Conservation (phyloP, 2,797 vertebrate species). For the Gymnodraco acuticeps region DNA sequence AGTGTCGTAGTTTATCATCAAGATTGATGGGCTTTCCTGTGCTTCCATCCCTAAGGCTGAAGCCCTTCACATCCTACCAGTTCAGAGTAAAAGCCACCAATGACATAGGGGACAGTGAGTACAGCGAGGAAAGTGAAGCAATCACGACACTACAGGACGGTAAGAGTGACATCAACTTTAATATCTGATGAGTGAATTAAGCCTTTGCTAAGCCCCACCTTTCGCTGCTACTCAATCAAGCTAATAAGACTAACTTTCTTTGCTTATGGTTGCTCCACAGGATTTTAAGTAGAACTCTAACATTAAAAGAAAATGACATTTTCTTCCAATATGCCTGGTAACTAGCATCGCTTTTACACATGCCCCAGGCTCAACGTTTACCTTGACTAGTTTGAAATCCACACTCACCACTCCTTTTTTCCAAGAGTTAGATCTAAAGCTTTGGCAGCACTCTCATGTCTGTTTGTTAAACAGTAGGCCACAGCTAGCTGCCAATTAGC, state of each 20-base stretch:
- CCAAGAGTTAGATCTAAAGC: background rate
- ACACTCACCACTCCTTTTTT: background rate
- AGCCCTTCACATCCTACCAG: constrained; percentile 98
- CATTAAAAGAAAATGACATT: too few relatives aligned
- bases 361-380: too few relatives aligned
- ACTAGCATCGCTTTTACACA: too few relatives aligned
- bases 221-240: too few relatives aligned
- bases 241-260: too few relatives aligned
- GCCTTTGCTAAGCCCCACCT: too few relatives aligned
- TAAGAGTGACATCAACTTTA: constrained; percentile 68
- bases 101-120: constrained; percentile 97
- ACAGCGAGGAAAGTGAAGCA: constrained; percentile 95
- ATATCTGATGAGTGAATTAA: constrained; percentile 4
- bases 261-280: too few relatives aligned
- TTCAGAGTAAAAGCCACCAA: constrained; percentile 98
- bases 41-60: constrained; percentile 84
- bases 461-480: background rate
- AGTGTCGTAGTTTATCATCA: constrained; percentile 13
- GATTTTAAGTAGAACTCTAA: too few relatives aligned
- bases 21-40: constrained; percentile 39
- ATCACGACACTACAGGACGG: constrained; percentile 97
- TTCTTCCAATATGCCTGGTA: too few relatives aligned
- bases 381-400: background rate
- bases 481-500: background rate
- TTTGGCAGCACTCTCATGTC: background rate